Conservation (phyloP, 2,113 vertebrate species). For the Tragelaphus buxtoni region DNA sequence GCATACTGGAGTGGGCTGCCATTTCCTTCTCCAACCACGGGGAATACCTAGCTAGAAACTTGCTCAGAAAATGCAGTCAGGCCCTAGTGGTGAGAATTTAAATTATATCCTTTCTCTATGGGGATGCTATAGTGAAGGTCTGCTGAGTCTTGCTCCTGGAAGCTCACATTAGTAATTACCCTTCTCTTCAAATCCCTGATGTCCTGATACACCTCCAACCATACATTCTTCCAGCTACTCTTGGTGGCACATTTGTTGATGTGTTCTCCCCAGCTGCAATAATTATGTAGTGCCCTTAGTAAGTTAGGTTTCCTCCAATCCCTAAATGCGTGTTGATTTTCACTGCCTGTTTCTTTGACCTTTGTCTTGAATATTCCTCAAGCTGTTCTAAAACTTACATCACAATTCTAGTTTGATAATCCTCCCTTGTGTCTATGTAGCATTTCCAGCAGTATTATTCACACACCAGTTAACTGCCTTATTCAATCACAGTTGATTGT, state of each 20-base stretch:
- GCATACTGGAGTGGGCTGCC: not conserved
- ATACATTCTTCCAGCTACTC: not conserved
- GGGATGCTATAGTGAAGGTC: not conserved
- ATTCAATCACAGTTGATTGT: not conserved
- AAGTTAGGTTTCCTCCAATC: not conserved
- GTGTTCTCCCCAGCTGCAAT: not conserved
- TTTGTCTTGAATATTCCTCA: not conserved
- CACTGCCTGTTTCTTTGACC: not conserved
- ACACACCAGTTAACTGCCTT: not conserved
- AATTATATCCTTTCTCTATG: not conserved
- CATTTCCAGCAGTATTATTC: not conserved
- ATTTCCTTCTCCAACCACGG: not conserved
- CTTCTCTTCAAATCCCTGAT: not conserved
- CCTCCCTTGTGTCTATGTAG: not conserved
- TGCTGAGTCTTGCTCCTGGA: not conserved
- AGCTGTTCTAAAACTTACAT: not conserved
- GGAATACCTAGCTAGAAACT: not conserved
- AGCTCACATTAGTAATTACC: not conserved
- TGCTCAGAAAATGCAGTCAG: not conserved
- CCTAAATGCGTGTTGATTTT: not conserved
- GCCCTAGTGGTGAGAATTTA: not conserved
- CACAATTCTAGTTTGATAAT: not conserved
- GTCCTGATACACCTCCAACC: not conserved
- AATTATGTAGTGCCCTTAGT: not conserved
- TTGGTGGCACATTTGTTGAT: not conserved